phyloP scores from a whole-genome alignment of 2,888 invertebrate species.

The Lomographa bimaculata region DNA sequence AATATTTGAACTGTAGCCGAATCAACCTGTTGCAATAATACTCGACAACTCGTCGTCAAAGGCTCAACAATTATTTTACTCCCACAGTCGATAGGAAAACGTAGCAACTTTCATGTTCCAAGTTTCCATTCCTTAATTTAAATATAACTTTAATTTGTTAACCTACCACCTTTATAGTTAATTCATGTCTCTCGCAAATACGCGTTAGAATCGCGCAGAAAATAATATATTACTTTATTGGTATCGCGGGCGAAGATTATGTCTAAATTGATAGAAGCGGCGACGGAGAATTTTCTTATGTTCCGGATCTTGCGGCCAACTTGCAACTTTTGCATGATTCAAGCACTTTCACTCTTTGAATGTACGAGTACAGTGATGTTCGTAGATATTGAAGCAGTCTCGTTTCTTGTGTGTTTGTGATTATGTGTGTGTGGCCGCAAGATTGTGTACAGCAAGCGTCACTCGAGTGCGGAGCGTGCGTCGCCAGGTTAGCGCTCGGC shows the following conservation, averaged over 20 bases:
- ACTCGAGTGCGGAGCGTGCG: conserved; percentile 6
- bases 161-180: conserved; percentile 38
- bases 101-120: conserved; percentile 12
- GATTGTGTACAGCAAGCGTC: conserved; percentile 8
- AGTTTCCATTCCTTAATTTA: conserved; percentile 15
- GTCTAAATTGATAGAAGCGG: conserved; percentile 9
- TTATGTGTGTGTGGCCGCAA: conserved; percentile 10
- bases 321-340: no score
- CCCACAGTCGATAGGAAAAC: conserved; percentile 5
- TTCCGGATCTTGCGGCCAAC: conserved; percentile 6
- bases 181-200: conserved; percentile 7
- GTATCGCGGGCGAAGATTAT: conserved; percentile 8
- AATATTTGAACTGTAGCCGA: no score
- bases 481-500: conserved; percentile 14
- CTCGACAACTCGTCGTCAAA: no score
- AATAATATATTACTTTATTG: conserved; percentile 23
- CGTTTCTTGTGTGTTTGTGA: not conserved
- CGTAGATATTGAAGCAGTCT: no score
- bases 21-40: no score
- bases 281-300: not conserved
- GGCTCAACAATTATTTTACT: conserved; percentile 3
- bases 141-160: conserved; percentile 36
- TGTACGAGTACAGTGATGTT: no score
- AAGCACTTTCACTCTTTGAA: no score
- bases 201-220: conserved; percentile 8